A percentile compares a stretch with the other conserved stretches of the same genome.
Conservation (phyloP, 2,797 vertebrate species). For the Lepilemur septentrionalis region DNA sequence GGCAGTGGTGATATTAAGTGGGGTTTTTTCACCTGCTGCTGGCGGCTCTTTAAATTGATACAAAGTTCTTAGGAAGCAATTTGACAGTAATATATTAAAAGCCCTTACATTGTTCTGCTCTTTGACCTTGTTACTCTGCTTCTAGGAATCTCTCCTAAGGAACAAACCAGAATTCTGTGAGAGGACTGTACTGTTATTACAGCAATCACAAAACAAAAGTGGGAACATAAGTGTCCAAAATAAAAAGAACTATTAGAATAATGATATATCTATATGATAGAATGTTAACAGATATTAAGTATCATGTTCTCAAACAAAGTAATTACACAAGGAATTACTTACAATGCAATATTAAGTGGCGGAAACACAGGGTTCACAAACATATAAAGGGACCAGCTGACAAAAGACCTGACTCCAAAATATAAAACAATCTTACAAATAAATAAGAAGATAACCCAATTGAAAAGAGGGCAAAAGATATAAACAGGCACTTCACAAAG, state of each 20-base stretch:
- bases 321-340: neutral
- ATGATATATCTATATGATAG: neutral
- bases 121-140: neutral
- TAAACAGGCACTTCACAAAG: neutral
- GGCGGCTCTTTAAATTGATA: neutral
- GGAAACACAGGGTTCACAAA: neutral
- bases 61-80: neutral
- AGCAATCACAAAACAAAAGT: neutral
- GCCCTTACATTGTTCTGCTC: neutral
- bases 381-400: neutral
- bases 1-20: neutral
- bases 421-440: neutral
- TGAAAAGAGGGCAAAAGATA: neutral
- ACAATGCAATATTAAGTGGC: neutral
- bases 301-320: neutral
- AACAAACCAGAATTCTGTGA: neutral
- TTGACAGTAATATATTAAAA: neutral
- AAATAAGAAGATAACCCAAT: neutral
- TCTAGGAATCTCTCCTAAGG: neutral
- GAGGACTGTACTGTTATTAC: neutral
- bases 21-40: neutral
- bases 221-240: neutral
- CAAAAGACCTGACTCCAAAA: neutral
- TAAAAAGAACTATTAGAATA: neutral
- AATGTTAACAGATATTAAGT: slow-evolving; percentile 3